Conservation (phyloP, 2,888 invertebrate genomes). For the Luperina nickerlii region DNA sequence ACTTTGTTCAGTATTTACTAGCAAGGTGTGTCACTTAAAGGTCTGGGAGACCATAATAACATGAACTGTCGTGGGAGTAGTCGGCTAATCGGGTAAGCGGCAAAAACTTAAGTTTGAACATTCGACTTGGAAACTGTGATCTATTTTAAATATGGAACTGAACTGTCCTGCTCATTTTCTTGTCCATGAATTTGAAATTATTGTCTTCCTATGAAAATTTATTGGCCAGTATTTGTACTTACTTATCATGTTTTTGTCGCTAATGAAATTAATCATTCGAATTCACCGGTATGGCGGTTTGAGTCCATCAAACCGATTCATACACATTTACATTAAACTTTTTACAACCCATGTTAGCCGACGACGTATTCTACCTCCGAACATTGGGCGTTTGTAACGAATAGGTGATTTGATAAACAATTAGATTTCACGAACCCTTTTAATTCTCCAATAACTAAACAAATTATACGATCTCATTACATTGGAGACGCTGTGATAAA, state of each 20-base stretch:
- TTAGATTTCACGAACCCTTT: constrained; percentile 68
- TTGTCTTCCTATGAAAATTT: constrained; percentile 46
- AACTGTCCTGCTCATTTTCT: constrained; percentile 35
- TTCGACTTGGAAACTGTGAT: constrained; percentile 44
- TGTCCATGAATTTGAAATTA: constrained; percentile 28
- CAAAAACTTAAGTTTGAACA: constrained; percentile 24
- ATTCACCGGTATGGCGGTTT: constrained; percentile 38
- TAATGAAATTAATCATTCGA: constrained; percentile 34
- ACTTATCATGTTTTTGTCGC: constrained; percentile 32
- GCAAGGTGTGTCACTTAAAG: not conserved
- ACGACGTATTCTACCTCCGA: constrained; percentile 61
- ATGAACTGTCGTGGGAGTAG: constrained; percentile 25
- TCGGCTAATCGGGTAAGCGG: constrained; percentile 55
- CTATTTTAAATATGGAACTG: constrained; percentile 35
- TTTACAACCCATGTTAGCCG: constrained; percentile 44
- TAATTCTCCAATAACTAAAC: constrained; percentile 67
- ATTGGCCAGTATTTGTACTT: constrained; percentile 24
- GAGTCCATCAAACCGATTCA: constrained; percentile 29
- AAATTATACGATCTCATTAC: constrained; percentile 78
- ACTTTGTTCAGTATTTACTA: constrained; percentile 20
- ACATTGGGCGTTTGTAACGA: constrained; percentile 47
- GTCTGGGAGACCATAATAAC: not conserved
- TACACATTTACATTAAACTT: constrained; percentile 12
- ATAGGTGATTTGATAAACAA: constrained; percentile 65
- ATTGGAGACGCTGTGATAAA: constrained; percentile 69